phyloP scores from a whole-genome alignment of 2,888 invertebrate genomes.

The Eledone cirrhosa region DNA sequence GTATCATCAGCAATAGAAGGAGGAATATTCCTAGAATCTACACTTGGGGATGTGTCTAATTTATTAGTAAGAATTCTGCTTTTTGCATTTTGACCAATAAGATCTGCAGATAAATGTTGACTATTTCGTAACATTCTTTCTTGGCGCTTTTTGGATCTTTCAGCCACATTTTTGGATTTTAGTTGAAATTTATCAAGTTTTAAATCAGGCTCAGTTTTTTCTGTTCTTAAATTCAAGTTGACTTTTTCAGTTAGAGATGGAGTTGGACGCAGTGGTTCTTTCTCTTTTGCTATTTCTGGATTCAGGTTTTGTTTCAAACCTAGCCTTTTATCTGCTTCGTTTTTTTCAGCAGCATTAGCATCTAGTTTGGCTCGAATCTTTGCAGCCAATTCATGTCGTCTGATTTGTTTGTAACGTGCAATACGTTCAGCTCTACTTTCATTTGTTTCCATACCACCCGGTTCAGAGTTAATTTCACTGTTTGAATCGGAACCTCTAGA shows the following conservation, averaged over 20 bases:
- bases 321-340: not conserved
- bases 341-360: not conserved
- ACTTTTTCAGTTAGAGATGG: not conserved
- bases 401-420: constrained; percentile 4
- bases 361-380: not conserved
- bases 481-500: not conserved
- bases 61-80: not conserved
- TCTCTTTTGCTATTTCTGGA: not conserved
- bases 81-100: not conserved
- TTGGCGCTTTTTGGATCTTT: constrained; percentile 10
- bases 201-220: not conserved
- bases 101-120: constrained; percentile 11
- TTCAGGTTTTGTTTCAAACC: not conserved
- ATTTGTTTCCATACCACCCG: not conserved
- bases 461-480: not conserved
- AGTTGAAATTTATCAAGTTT: not conserved
- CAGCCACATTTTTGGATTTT: not conserved
- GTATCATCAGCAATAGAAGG: too few relatives aligned
- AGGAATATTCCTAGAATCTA: not conserved
- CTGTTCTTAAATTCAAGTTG: not conserved
- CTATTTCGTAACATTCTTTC: constrained; percentile 21
- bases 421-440: constrained; percentile 18
- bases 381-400: constrained; percentile 7
- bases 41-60: not conserved
- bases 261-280: too few relatives aligned